Base-by-base conservation (phyloP, 2,113 vertebrate species). In the Sebastes fasciatus region DNA sequence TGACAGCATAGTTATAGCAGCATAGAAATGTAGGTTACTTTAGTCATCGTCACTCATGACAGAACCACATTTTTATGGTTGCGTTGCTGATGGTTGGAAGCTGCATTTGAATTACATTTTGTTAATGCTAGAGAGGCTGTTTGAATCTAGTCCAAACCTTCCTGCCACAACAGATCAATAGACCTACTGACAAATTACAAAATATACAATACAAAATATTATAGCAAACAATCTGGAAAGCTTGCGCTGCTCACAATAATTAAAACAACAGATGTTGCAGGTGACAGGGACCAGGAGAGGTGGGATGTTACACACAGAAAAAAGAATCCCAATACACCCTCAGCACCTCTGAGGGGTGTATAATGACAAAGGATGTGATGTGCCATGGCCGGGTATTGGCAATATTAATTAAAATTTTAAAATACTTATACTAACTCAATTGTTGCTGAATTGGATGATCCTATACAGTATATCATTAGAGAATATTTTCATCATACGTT, bases 151-250 rank as follows among this genome's bases (percentile, higher is more conserved):
- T 64, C 57, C 51, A 65, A 62, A 42, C 17, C 8, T n/a, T 34
- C 58, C 49, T 72, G 49, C 40, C 48, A 63, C 58, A 46, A 72
- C 67, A 72, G 68, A 64, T 72, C 77, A 79, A 79, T 64, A 64
- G 4, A 13, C 58, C 13, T 43, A 6, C 12, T 17, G 46, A 70
- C 72, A 82, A 76, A 76, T 69, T 49, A 79, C 40, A 34, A 34
- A 34, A 34, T 34, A 34, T 48, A 42, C 57, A 60, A n/a, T 10
- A 46, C 48, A 63, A 63, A 49, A 43, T 43, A 42, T 61, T 52
- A 55, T 9, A 54, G 57, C 26, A 79, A 63, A 63, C 48, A 67
- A 70, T 52, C 19, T 52, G n/a, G 57, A 70, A 62, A 61, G 55
- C 65, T 16, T 16, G 14, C 16, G 17, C 46, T 51, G 19, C 26